Conservation (phyloP, 2,797 vertebrate species). For the Eospalax fontanierii region DNA sequence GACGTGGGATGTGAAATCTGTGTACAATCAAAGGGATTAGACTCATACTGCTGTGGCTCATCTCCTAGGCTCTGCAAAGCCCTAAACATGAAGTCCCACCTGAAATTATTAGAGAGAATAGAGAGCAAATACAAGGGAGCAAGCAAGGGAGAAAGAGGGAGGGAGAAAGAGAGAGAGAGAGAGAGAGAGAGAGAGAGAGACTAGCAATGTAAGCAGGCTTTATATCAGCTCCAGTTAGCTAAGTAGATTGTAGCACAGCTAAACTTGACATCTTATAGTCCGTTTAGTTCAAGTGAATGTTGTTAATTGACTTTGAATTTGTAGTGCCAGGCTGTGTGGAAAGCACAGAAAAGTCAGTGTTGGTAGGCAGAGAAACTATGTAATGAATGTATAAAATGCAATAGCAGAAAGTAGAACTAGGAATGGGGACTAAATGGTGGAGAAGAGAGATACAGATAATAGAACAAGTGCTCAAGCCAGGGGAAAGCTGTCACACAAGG, state of each 20-base stretch:
- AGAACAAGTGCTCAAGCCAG: not conserved
- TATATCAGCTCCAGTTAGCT: not conserved
- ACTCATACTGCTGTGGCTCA: not conserved
- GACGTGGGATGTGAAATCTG: constrained; percentile 14
- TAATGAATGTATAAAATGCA: fast-evolving
- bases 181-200: not conserved
- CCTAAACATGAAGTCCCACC: not conserved
- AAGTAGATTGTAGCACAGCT: not conserved
- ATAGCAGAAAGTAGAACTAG: not conserved
- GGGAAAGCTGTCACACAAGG: constrained; percentile 36
- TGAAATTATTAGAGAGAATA: not conserved
- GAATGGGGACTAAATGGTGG: not conserved
- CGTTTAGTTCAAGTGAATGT: constrained; percentile 4
- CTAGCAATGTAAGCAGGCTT: not conserved
- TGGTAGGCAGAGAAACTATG: not conserved
- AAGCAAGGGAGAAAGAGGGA: not conserved
- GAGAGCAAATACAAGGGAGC: not conserved
- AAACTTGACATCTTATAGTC: not conserved
- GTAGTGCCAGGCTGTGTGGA: not conserved
- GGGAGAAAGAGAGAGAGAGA: not conserved
- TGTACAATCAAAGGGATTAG: constrained; percentile 62
- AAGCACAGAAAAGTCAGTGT: not conserved
- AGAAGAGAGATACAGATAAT: not conserved
- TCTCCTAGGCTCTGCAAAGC: not conserved
- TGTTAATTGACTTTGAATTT: not conserved